phyloP scores from a whole-genome alignment of 1,140 invertebrate species.

The Sipha flava region DNA sequence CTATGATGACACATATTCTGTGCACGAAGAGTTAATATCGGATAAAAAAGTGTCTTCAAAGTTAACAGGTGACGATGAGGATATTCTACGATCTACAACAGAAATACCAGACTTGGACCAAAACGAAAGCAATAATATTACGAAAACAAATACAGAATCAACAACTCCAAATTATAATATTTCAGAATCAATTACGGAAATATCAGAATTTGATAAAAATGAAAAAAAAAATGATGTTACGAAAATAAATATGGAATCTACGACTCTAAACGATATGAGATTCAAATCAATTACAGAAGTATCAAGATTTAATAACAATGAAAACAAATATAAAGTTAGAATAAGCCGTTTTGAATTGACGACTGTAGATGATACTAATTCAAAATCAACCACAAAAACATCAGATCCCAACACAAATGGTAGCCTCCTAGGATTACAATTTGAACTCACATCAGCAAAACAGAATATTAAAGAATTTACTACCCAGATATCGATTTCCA shows the following conservation, averaged over 20 bases:
- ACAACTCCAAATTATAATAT: background rate
- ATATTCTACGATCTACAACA: too few species aligned
- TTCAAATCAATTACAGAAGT: background rate
- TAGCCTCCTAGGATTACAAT: too few species aligned
- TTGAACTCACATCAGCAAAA: too few species aligned
- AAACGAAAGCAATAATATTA: background rate
- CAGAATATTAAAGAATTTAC: too few species aligned
- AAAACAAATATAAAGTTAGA: too few species aligned
- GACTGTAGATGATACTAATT: background rate
- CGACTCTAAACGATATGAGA: background rate
- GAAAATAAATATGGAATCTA: background rate
- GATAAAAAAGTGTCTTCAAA: background rate
- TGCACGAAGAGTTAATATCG: background rate
- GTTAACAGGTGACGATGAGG: too few species aligned
- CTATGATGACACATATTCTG: background rate
- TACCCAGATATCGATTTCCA: background rate
- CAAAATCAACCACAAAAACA: background rate
- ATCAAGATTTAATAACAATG: background rate
- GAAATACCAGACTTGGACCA: too few species aligned
- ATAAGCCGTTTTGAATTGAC: background rate
- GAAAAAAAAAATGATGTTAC: background rate
- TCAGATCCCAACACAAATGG: background rate
- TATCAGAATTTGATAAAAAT: background rate
- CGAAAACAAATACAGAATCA: background rate
- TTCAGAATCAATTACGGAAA: background rate